Percentiles rank a stretch among this genome's conserved stretches.
Evolutionary conservation across 2,113 vertebrate genomes (phyloP).

Genomic region (Stigmatopora nigra): DNA sequence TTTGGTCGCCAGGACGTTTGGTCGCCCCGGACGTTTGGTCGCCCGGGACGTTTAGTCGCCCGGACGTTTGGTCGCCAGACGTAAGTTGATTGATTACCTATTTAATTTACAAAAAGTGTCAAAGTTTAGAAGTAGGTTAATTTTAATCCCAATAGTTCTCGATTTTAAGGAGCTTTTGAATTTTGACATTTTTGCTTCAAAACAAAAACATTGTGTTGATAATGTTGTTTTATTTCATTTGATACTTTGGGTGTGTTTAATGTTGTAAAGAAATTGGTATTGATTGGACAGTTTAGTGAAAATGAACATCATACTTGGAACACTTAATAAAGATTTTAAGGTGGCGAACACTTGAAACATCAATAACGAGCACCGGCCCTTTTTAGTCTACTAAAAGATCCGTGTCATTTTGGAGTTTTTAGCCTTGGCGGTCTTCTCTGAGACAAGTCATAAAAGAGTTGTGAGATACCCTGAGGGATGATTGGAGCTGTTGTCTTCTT

Average conservation of each 20-base stretch:
- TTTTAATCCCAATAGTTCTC: no score
- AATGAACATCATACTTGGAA: neutral
- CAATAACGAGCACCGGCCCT: neutral
- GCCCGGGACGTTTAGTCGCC: no score
- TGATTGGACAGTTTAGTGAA: neutral
- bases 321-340: neutral
- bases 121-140: no score
- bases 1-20: no score
- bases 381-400: neutral
- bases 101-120: no score
- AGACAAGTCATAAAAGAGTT: neutral
- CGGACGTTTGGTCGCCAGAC: no score
- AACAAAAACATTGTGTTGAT: no score
- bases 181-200: no score
- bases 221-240: neutral
- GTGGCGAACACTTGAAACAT: neutral
- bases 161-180: no score
- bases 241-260: neutral
- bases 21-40: no score
- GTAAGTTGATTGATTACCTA: no score
- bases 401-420: neutral
- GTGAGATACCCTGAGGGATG: neutral
- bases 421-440: neutral
- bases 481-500: conserved; percentile 1
- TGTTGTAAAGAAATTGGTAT: neutral